Base-by-base conservation (phyloP, 1,140 invertebrate species). In the Sarcophaga peregrina region DNA sequence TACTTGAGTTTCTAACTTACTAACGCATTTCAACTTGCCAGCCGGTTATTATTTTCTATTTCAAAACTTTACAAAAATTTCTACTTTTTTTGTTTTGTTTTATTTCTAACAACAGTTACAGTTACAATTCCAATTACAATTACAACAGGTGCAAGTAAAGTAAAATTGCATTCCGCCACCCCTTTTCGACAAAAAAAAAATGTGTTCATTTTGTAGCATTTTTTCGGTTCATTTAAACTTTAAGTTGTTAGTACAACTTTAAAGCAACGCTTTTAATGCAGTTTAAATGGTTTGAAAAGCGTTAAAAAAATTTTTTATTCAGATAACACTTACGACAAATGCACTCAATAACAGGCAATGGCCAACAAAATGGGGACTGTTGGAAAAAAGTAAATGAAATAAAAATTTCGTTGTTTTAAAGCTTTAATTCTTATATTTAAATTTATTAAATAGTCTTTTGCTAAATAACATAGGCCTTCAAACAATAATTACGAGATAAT, bases 251-350 rank as follows among this genome's bases (percentile, higher is more conserved):
- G 20, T 68, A 68, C 62, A 68, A 68, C 62, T 68, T 68, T 68
- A 20, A 20, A 68, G 20, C 62, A 20, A 68, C 17, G 25, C 25
- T 20, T 68, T 68, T 25, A 68, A 68, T 6, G 8, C 7, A 20
- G 20, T 68, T 68, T 68, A 68, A 68, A 68, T 20, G 17, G 20
- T 17, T 68, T 20, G 20, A 52, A 68, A 68, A 68, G n/a, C 62
- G n/a, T 20, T 68, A 68, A 68, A 68, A 68, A n/a, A 20, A 68
- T 37, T 37, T 37, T 37, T 37, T 68, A 68, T 68, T 68, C 20
- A 68, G 20, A 68, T 68, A 68, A 68, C 62, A 68, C 62, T 68
- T 68, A 68, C 15, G 62, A 68, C 17, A n/a, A 68, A 58, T n/a
- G 62, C 62, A 68, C 54, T n/a, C 6, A 8, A 20, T 25, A 37